Evolutionary conservation across 2,888 invertebrate genomes (phyloP).

Genomic region (Calameuta idolon): DNA sequence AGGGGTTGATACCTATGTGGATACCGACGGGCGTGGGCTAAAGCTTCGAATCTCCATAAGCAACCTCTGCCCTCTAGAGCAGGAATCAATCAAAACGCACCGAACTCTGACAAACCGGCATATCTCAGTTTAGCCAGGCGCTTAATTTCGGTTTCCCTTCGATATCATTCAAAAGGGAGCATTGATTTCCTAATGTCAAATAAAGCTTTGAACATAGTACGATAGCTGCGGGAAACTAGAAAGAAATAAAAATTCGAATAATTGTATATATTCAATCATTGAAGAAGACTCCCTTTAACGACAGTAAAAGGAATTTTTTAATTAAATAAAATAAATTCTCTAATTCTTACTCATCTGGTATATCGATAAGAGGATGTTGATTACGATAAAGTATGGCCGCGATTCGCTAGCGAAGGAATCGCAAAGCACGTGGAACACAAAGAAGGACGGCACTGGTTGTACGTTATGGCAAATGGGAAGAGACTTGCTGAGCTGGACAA

Average conservation of each 20-base stretch:
- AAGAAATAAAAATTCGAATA: background rate
- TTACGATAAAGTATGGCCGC: background rate
- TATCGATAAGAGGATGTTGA: background rate
- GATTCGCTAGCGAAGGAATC: background rate
- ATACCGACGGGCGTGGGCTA: background rate
- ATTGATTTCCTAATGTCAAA: background rate
- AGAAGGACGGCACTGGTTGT: background rate
- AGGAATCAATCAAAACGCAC: background rate
- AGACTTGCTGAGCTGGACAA: conserved; percentile 4
- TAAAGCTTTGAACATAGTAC: background rate
- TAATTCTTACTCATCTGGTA: background rate
- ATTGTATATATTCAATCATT: background rate
- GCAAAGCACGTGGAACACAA: conserved; percentile 1
- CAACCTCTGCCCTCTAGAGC: background rate
- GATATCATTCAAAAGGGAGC: background rate
- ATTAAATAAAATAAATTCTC: background rate
- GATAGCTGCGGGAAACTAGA: background rate
- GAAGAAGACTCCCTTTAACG: too few relatives aligned
- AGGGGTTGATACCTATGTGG: background rate
- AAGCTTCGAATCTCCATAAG: background rate
- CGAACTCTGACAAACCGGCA: background rate
- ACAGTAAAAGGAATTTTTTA: background rate
- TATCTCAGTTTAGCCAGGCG: background rate
- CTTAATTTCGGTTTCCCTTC: background rate
- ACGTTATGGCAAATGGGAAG: background rate